A percentile compares a stretch with the other conserved stretches of the same genome.
phyloP scores from a whole-genome alignment of 2,113 vertebrate genomes.

The Myrmophylax atrothorax region DNA sequence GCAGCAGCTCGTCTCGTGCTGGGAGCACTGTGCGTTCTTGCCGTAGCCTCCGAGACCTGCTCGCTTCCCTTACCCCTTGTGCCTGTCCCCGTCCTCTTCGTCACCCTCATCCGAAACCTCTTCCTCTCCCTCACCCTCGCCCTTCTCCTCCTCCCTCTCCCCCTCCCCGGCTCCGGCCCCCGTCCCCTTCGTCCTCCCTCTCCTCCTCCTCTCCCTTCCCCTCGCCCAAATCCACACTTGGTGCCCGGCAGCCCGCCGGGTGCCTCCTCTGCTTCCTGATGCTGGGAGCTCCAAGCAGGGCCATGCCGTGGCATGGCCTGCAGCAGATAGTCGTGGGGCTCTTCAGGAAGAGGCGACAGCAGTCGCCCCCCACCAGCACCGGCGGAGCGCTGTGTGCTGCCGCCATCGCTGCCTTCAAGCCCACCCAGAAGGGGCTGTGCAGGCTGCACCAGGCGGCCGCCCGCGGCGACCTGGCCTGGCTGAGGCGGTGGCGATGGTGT shows the following conservation, averaged over 20 bases:
- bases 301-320: not conserved
- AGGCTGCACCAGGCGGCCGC: too few relatives aligned
- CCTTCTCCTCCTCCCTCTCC: not conserved
- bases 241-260: fast-evolving
- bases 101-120: not conserved
- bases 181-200: too few relatives aligned
- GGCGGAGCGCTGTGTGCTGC: not conserved
- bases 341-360: not conserved
- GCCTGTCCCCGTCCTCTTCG: not conserved
- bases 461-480: too few relatives aligned
- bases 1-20: too few relatives aligned
- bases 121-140: not conserved
- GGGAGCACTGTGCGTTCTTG: not conserved
- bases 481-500: too few relatives aligned
- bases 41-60: too few relatives aligned
- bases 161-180: too few relatives aligned
- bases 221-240: too few relatives aligned
- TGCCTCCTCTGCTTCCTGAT: not conserved
- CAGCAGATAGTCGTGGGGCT: too few relatives aligned
- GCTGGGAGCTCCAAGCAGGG: not conserved
- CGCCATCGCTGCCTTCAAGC: not conserved
- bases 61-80: not conserved
- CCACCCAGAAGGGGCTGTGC: not conserved
- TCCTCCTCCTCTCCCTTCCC: too few relatives aligned
- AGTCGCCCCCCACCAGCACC: not conserved